Evolutionary conservation across 2,113 vertebrate genomes (phyloP).

Genomic region (Fulmarus glacialis): DNA sequence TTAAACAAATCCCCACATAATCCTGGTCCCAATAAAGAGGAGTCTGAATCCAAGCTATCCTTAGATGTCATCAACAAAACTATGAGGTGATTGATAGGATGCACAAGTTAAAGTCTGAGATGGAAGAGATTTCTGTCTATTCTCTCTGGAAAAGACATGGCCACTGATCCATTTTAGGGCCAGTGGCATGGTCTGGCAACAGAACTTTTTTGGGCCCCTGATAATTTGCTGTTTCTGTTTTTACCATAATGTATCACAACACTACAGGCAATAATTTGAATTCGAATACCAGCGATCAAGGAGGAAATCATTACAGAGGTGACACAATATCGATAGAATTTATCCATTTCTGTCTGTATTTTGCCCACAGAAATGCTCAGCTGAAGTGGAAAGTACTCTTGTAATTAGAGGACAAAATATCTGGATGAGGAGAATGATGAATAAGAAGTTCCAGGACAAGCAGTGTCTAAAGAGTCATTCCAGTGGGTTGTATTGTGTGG

Average conservation of each 20-base stretch:
- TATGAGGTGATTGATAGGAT: not conserved
- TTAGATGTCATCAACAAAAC: not conserved
- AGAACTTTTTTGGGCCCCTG: not conserved
- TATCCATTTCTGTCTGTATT: not conserved
- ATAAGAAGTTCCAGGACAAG: slow-evolving; percentile 24
- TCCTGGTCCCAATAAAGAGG: not conserved
- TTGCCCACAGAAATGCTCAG: not conserved
- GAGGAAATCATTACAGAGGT: not conserved
- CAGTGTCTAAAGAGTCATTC: not conserved
- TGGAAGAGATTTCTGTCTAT: not conserved
- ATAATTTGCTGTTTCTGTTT: not conserved
- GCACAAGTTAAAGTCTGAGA: not conserved
- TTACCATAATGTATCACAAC: not conserved
- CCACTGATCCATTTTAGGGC: not conserved
- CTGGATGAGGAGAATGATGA: not conserved
- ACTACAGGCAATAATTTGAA: not conserved
- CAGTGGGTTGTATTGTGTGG: not conserved
- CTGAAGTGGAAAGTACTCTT: not conserved
- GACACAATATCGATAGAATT: not conserved
- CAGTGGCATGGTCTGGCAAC: not conserved
- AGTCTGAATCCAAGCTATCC: not conserved
- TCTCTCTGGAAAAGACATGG: not conserved
- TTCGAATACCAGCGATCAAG: fast-evolving
- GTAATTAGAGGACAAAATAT: not conserved
- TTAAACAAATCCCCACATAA: not conserved